These are phyloP conservation scores for Microctenopoma stevenorrisi DNA, from an alignment of 2,797 vertebrate species.

Conservation along the genomic window DNA sequence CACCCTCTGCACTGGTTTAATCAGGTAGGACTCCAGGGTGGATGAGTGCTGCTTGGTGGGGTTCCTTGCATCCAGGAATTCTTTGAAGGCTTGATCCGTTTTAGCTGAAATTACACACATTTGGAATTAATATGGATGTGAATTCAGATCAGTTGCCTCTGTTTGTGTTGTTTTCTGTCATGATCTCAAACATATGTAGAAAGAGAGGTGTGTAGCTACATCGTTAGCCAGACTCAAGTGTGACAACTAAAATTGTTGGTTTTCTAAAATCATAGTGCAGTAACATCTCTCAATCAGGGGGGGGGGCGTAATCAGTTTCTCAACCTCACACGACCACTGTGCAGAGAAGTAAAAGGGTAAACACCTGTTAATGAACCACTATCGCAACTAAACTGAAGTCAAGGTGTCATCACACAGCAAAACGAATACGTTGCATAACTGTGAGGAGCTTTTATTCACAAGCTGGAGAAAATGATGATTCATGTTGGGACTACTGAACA, in stretches of 20 bases:
- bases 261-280: conserved; percentile 41
- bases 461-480: background rate
- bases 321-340: conserved; percentile 35
- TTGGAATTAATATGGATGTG: conserved; percentile 15
- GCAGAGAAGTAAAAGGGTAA: conserved; percentile 13
- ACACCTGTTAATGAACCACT: conserved; percentile 13
- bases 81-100: conserved; percentile 94
- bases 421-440: background rate
- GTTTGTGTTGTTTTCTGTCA: background rate
- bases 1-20: conserved; percentile 98
- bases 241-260: background rate
- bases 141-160: background rate
- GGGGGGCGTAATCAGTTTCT: conserved; percentile 59
- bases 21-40: conserved; percentile 97
- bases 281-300: conserved; percentile 74
- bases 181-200: background rate
- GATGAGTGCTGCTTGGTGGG: conserved; percentile 97
- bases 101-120: conserved; percentile 82
- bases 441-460: conserved; percentile 3
- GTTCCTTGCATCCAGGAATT: conserved; percentile 93
- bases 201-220: no score
- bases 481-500: background rate
- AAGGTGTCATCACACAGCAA: background rate
- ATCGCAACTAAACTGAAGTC: background rate
- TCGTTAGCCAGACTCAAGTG: no score